These are phyloP conservation scores for Phorcus lineatus DNA, from an alignment of 2,888 invertebrate species.

Conservation along the genomic window DNA sequence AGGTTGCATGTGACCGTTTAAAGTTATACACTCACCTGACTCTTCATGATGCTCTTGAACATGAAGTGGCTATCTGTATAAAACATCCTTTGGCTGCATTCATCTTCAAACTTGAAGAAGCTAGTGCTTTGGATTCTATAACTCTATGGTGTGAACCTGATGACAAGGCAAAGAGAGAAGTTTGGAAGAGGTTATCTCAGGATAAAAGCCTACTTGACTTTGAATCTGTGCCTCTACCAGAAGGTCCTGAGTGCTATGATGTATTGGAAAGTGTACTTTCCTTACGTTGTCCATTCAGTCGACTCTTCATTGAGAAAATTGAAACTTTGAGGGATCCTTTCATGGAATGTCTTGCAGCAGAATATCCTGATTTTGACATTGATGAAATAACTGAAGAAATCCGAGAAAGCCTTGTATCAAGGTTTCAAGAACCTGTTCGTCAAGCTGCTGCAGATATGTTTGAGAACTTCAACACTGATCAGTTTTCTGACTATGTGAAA, in stretches of 20 bases:
- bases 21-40: background rate
- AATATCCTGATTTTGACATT: background rate
- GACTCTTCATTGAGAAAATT: background rate
- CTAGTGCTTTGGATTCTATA: slow-evolving; percentile 11
- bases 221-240: background rate
- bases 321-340: background rate
- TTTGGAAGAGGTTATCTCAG: background rate
- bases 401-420: background rate
- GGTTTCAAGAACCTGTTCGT: background rate
- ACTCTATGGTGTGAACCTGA: background rate
- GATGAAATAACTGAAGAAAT: slow-evolving; percentile 3
- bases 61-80: background rate
- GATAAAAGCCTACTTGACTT: background rate
- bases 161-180: background rate
- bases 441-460: background rate
- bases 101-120: slow-evolving; percentile 5
- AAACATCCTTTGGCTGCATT: slow-evolving; percentile 13
- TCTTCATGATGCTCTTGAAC: background rate
- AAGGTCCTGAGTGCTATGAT: slow-evolving; percentile 8
- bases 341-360: background rate
- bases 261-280: background rate
- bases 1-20: background rate
- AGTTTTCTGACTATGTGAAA: slow-evolving; percentile 8
- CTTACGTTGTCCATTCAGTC: slow-evolving; percentile 4
- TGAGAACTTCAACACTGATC: background rate